Conservation (phyloP, 2,113 vertebrate species). For the Pseudonaja textilis region DNA sequence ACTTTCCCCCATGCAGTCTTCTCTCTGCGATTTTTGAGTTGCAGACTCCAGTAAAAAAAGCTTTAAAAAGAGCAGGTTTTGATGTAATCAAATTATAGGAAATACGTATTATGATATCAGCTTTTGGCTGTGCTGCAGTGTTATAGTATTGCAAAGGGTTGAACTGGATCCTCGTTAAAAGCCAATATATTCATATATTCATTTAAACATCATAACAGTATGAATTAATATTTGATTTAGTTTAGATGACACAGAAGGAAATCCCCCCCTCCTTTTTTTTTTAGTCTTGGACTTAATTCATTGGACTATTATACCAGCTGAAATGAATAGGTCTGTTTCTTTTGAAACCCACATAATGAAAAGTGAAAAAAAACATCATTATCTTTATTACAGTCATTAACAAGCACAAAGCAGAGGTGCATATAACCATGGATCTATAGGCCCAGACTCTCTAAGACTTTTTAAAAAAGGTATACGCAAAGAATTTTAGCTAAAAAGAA, state of each 20-base stretch:
- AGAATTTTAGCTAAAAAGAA: neutral
- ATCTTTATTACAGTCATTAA: neutral
- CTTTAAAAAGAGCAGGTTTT: neutral
- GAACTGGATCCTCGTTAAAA: neutral
- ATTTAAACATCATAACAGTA: neutral
- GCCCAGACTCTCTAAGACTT: neutral
- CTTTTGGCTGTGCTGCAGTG: neutral
- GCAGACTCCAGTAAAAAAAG: neutral
- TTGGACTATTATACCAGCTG: neutral
- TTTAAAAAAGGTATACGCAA: neutral
- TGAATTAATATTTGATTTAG: neutral
- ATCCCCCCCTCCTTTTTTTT: neutral
- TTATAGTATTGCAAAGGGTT: neutral
- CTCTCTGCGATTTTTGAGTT: neutral
- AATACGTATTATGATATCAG: neutral
- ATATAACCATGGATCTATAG: neutral
- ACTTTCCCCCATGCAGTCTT: neutral
- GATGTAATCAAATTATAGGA: neutral
- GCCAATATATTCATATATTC: neutral
- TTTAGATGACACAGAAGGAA: neutral
- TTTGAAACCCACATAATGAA: neutral
- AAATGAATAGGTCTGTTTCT: neutral
- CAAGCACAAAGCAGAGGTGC: neutral
- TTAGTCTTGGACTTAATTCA: neutral
- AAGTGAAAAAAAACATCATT: neutral